Conservation (phyloP, 2,113 vertebrate genomes). For the Pleuronectes platessa region DNA sequence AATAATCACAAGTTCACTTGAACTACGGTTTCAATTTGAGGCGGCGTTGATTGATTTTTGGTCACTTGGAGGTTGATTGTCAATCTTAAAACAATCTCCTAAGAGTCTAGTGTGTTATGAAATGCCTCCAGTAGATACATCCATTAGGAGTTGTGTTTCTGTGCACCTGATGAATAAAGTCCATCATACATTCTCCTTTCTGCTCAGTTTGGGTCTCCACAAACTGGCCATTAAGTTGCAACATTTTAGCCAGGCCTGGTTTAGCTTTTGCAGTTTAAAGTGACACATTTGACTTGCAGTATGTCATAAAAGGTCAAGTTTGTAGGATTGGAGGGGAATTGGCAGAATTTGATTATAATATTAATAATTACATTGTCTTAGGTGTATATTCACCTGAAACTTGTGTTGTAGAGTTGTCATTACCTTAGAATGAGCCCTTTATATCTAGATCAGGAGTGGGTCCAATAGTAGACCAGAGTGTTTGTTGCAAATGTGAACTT, state of each 20-base stretch:
- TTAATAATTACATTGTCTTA: no score
- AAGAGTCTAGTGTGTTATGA: neutral
- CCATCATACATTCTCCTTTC: neutral
- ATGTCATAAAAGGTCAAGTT: no score
- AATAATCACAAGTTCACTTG: slow-evolving; percentile 9
- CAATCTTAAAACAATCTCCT: neutral
- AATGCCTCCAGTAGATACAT: neutral
- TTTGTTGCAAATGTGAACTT: neutral
- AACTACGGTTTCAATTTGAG: slow-evolving; percentile 6
- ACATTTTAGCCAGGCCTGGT: neutral
- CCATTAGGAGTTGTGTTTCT: neutral
- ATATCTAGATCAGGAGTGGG: neutral
- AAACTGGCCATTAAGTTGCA: no score
- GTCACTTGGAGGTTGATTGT: neutral
- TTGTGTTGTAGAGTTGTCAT: no score
- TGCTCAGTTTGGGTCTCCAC: neutral
- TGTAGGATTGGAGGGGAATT: no score
- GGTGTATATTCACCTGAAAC: no score
- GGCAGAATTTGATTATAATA: neutral
- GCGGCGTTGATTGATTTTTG: slow-evolving; percentile 1
- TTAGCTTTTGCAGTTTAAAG: neutral
- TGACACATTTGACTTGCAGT: neutral
- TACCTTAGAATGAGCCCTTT: no score
- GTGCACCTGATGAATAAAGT: neutral
- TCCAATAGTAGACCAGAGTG: neutral